Base-by-base conservation (phyloP, 2,888 invertebrate genomes). In the Lithophane ornitopus region DNA sequence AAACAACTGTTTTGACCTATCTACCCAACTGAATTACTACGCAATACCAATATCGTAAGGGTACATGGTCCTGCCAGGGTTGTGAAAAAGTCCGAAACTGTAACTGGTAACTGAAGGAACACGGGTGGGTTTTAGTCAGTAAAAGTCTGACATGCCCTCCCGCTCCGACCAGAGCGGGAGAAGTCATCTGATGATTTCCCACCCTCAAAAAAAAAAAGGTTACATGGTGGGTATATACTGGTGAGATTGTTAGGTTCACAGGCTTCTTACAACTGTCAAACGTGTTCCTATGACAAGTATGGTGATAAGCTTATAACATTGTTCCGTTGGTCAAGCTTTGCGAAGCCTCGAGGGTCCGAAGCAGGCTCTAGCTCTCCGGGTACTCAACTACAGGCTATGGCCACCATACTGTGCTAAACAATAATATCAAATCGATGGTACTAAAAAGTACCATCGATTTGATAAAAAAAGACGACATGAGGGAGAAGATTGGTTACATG, bases 321-420 rank as follows among this genome's bases (percentile, higher is more conserved):
- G 1, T 22, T 26, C 3, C 7, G 11, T 52, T 22, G 14, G 22
- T 49, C 19, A 16, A 39, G 39, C 7, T 70, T 26, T 2, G 0
- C 3, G 14, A 56, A 56, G 7, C 56, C 6, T 14, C 26, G 19
- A 39, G 52, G 39, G 7, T 46, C 2, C 3, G 22, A 70, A 26
- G 0, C 22, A 9, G 12, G 34, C 0, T 3, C 19, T 0, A 26
- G 6, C 1, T 19, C 19, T 8, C 2, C 26, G 2, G 7, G 2
- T 16, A 16, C 14, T 56, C 7, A 56, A 56, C 7, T 26, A 16
- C 26, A 56, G 8, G 26, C 56, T 28, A 8, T 26, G 26, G n/a
- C 1, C 14, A 56, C 12, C 56, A 12, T 54, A 26, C 26, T 54
- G 6, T 12, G 12, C 12, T n/a, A 12, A 14, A 26, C 6, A 14